phyloP scores from a whole-genome alignment of 1,140 invertebrate genomes.

The Paraescarpia echinospica region DNA sequence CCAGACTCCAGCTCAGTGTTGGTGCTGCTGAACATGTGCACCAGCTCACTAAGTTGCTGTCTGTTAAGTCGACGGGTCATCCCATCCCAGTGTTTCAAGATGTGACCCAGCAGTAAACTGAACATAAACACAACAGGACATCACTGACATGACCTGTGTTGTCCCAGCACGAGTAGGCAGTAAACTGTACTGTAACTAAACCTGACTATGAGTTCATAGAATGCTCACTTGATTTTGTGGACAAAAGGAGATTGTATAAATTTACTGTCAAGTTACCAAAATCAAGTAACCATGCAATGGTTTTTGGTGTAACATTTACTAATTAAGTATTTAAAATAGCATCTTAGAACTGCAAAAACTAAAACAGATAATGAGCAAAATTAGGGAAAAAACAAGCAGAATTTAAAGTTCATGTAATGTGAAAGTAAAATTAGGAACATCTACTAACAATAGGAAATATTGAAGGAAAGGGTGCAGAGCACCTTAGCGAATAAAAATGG shows the following conservation, averaged over 20 bases:
- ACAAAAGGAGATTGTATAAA: neutral
- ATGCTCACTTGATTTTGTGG: neutral
- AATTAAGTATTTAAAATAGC: too few species aligned
- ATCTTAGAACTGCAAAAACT: too few species aligned
- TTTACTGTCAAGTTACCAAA: neutral
- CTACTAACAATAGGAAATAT: too few species aligned
- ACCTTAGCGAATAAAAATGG: too few species aligned
- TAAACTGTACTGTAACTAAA: neutral
- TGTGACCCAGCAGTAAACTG: slow-evolving; percentile 49
- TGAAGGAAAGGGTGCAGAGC: too few species aligned
- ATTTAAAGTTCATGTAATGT: too few species aligned
- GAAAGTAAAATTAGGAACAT: too few species aligned
- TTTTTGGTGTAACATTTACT: neutral
- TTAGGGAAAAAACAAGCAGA: too few species aligned
- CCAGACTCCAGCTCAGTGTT: slow-evolving; percentile 47
- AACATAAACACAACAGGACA: neutral
- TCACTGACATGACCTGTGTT: neutral
- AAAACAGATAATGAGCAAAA: too few species aligned
- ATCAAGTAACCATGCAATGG: too few species aligned
- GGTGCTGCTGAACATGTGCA: slow-evolving; percentile 51
- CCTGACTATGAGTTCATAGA: neutral
- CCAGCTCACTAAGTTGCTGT: slow-evolving; percentile 46
- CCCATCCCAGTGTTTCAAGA: slow-evolving; percentile 47
- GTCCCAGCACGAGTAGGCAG: neutral
- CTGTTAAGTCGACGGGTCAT: slow-evolving; percentile 39